phyloP scores from a whole-genome alignment of 2,888 invertebrate genomes.

The Lithophane semibrunnea region DNA sequence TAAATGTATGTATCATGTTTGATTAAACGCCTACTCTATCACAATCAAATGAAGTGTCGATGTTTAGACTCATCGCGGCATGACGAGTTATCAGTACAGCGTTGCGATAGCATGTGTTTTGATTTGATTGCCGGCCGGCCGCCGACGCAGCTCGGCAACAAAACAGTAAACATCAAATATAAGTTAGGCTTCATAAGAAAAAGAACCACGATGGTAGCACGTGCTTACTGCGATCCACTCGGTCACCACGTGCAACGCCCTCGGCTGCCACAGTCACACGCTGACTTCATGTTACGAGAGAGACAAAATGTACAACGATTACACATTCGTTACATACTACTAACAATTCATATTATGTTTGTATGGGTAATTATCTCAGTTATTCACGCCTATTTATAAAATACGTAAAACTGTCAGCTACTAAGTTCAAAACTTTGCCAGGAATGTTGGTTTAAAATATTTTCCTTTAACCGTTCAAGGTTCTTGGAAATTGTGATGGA shows the following conservation, averaged over 20 bases:
- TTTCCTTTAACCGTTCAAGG: slow-evolving; percentile 6
- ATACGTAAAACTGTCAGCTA: slow-evolving; percentile 21
- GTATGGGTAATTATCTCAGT: slow-evolving; percentile 27
- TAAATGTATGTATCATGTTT: slow-evolving; percentile 23
- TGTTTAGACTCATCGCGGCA: slow-evolving; percentile 56
- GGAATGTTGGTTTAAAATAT: neutral
- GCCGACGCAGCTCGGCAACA: slow-evolving; percentile 66
- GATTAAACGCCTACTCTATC: slow-evolving; percentile 43
- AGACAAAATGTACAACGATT: slow-evolving; percentile 54
- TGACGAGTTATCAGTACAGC: slow-evolving; percentile 66
- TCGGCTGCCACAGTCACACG: slow-evolving; percentile 53
- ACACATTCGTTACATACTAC: slow-evolving; percentile 35
- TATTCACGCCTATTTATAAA: slow-evolving; percentile 42
- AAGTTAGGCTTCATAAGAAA: slow-evolving; percentile 66
- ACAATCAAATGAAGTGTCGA: slow-evolving; percentile 47
- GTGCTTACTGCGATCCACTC: slow-evolving; percentile 74
- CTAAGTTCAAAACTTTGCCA: slow-evolving; percentile 1
- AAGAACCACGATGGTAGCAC: slow-evolving; percentile 77
- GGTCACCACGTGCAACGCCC: slow-evolving; percentile 73
- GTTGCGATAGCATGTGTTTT: slow-evolving; percentile 67
- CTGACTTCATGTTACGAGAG: slow-evolving; percentile 56
- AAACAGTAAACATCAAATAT: slow-evolving; percentile 66
- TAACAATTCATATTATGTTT: slow-evolving; percentile 37
- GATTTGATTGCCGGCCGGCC: slow-evolving; percentile 67
- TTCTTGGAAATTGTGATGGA: slow-evolving; percentile 45